Conservation (phyloP, 2,888 invertebrate species). For the Pheosia tremula region DNA sequence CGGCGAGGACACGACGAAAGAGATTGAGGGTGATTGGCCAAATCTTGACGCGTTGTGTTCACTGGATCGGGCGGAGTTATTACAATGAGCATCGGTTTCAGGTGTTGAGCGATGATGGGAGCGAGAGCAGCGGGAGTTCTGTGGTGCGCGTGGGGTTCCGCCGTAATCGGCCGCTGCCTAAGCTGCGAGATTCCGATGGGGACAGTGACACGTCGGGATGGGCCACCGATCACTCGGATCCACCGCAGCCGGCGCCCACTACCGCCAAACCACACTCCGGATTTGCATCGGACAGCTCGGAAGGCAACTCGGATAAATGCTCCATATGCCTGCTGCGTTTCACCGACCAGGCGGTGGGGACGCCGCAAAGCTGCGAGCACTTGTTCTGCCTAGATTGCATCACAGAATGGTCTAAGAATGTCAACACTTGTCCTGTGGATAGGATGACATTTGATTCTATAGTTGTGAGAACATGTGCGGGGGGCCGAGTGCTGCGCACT, state of each 20-base stretch:
- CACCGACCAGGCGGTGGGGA: constrained; percentile 91
- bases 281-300: constrained; percentile 85
- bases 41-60: constrained; percentile 11
- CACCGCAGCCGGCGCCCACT: constrained; percentile 25
- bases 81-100: constrained; percentile 50
- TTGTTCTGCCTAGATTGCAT: constrained; percentile 95
- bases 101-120: constrained; percentile 82
- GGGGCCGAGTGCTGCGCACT: constrained; percentile 87
- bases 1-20: constrained; percentile 69
- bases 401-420: constrained; percentile 97
- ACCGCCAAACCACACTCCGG: constrained; percentile 51
- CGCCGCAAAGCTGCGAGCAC: constrained; percentile 95
- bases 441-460: constrained; percentile 91
- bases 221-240: constrained; percentile 52
- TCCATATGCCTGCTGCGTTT: constrained; percentile 95
- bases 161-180: constrained; percentile 63
- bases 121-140: constrained; percentile 72
- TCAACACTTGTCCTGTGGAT: constrained; percentile 97
- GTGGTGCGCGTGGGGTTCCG: constrained; percentile 55
- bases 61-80: constrained; percentile 6
- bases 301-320: constrained; percentile 92
- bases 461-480: constrained; percentile 87
- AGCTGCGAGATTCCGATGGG: constrained; percentile 65
- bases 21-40: constrained; percentile 71
- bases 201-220: constrained; percentile 68